A percentile compares a stretch with the other conserved stretches of the same genome.
phyloP scores from a whole-genome alignment of 2,797 vertebrate species.

The Anas georgica region DNA sequence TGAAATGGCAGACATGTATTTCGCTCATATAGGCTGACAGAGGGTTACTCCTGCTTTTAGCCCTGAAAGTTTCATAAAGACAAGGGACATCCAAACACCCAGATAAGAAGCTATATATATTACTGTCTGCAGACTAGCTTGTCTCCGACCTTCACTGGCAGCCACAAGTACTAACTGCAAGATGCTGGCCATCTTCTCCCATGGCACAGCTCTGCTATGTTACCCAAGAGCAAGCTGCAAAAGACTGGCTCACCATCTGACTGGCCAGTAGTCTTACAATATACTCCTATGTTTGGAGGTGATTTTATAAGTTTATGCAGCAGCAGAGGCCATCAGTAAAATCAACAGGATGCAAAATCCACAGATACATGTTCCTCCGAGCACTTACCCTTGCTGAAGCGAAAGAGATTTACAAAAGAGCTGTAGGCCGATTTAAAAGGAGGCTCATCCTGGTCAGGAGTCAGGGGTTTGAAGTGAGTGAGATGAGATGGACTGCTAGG shows the following conservation, averaged over 20 bases:
- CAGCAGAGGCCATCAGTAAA: neutral
- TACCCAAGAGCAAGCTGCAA: neutral
- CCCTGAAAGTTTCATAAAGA: neutral
- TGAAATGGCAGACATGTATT: neutral
- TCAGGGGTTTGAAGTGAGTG: slow-evolving; percentile 97
- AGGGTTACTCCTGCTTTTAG: neutral
- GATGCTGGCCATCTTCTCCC: neutral
- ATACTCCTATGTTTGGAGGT: neutral
- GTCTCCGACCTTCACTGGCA: neutral
- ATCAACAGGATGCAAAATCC: accelerated
- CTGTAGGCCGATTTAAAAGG: slow-evolving; percentile 97
- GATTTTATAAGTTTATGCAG: neutral
- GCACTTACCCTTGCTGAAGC: slow-evolving; percentile 92
- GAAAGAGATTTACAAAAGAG: slow-evolving; percentile 97
- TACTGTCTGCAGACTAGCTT: neutral
- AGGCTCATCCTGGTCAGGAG: slow-evolving; percentile 96
- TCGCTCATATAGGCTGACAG: neutral
- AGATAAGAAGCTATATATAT: neutral
- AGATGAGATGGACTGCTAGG: slow-evolving; percentile 92
- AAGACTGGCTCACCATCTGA: neutral
- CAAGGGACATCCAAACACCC: neutral
- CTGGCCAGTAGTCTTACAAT: too few species aligned
- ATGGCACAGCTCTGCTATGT: neutral
- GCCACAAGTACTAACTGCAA: neutral
- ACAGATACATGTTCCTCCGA: neutral